Evolutionary conservation across 1,140 invertebrate species (phyloP).

Genomic region (Hyles vespertilio): DNA sequence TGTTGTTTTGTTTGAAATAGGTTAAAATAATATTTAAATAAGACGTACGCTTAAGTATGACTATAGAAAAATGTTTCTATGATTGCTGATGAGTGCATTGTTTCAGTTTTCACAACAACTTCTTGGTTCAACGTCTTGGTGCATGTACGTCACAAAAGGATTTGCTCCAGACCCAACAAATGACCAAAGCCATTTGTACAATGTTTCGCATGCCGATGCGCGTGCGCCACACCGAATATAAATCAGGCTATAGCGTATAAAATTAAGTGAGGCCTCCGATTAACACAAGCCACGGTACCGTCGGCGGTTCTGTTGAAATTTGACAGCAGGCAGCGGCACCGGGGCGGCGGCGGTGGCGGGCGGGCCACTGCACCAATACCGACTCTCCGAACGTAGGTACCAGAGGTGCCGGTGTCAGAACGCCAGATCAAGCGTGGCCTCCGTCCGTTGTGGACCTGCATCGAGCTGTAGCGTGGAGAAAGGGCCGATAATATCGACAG

Average conservation of each 20-base stretch:
- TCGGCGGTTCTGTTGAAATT: not conserved
- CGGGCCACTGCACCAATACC: slow-evolving; percentile 30
- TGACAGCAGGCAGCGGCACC: slow-evolving; percentile 7
- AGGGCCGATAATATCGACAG: slow-evolving; percentile 37
- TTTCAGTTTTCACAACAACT: slow-evolving; percentile 2
- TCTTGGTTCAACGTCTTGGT: too few relatives aligned
- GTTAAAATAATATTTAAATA: too few relatives aligned
- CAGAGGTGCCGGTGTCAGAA: slow-evolving; percentile 39
- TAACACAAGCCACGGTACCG: slow-evolving; percentile 19
- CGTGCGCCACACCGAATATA: slow-evolving; percentile 42
- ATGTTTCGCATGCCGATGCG: slow-evolving; percentile 41
- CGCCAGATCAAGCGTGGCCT: slow-evolving; percentile 61
- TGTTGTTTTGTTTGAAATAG: too few relatives aligned
- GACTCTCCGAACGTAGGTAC: slow-evolving; percentile 40
- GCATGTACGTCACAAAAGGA: slow-evolving; percentile 39
- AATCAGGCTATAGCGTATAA: slow-evolving; percentile 33
- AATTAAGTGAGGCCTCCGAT: slow-evolving; percentile 1
- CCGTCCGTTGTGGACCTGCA: slow-evolving; percentile 58
- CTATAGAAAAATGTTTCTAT: too few relatives aligned
- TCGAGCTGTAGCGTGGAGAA: slow-evolving; percentile 47
- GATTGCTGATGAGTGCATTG: too few relatives aligned
- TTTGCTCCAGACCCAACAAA: slow-evolving; percentile 31
- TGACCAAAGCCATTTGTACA: slow-evolving; percentile 36
- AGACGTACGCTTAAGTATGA: too few relatives aligned
- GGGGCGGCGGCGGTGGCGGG: slow-evolving; percentile 25